Conservation (phyloP, 2,797 vertebrate genomes). For the Gobio occitaniae region DNA sequence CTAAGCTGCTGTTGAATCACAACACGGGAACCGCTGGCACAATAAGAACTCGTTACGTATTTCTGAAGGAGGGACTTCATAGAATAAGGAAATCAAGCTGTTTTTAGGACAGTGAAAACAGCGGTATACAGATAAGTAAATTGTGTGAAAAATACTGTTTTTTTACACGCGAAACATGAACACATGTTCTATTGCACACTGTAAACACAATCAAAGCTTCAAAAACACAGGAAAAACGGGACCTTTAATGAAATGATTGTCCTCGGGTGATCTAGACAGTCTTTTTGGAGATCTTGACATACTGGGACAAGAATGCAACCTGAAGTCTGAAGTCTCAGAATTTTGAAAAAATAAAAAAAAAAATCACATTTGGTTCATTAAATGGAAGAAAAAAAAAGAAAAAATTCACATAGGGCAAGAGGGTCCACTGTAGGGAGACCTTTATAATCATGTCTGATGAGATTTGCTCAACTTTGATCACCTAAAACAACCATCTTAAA, state of each 20-base stretch:
- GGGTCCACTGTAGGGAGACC: neutral
- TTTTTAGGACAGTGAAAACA: too few species aligned
- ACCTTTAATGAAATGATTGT: conserved; percentile 23
- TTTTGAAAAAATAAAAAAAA: conserved; percentile 34
- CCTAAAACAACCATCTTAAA: conserved; percentile 12
- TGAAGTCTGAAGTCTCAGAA: neutral
- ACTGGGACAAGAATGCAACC: conserved; percentile 18
- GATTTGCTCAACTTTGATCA: neutral
- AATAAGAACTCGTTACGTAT: too few species aligned
- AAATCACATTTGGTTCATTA: conserved; percentile 14
- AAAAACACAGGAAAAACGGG: too few species aligned
- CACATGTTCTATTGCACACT: too few species aligned
- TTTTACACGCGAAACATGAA: too few species aligned
- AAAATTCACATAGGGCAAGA: neutral
- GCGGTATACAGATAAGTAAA: too few species aligned
- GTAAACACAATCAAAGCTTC: too few species aligned
- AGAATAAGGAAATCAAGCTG: too few species aligned
- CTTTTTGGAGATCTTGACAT: conserved; percentile 1
- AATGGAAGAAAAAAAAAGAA: neutral
- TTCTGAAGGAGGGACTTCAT: too few species aligned
- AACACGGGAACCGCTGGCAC: too few species aligned
- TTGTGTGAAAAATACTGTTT: too few species aligned
- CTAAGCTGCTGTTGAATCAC: too few species aligned
- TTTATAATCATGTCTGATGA: conserved; percentile 47
- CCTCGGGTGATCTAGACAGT: conserved; percentile 19